Evolutionary conservation across 2,797 vertebrate species (phyloP).

Genomic region (Caiman crocodilus): DNA sequence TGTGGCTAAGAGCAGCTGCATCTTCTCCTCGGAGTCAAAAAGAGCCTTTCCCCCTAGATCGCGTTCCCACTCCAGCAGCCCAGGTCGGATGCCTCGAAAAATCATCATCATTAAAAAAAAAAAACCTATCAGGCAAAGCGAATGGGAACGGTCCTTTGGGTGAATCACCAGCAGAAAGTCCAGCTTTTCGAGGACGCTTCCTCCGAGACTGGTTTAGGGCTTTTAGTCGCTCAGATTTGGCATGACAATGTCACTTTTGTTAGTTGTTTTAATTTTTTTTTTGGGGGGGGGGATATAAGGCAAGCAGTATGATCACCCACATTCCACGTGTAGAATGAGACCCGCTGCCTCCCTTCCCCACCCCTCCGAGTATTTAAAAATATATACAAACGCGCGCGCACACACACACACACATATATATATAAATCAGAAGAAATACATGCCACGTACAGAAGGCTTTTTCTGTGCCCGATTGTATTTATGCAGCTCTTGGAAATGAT

Average conservation of each 20-base stretch:
- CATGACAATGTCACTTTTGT: not conserved
- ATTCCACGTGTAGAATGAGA: not conserved
- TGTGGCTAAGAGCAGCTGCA: slow-evolving; percentile 81
- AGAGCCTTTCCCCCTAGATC: slow-evolving; percentile 87
- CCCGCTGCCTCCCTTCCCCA: no score
- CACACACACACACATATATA: not conserved
- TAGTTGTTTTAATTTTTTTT: no score
- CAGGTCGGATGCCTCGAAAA: no score
- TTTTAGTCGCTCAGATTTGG: not conserved
- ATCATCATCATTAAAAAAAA: slow-evolving; percentile 52
- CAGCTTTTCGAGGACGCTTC: not conserved
- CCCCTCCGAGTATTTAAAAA: no score
- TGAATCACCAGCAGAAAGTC: not conserved
- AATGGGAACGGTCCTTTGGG: slow-evolving; percentile 33
- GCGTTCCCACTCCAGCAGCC: slow-evolving; percentile 82
- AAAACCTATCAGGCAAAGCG: slow-evolving; percentile 30
- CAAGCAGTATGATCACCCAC: not conserved
- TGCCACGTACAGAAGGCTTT: not conserved
- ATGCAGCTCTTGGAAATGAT: not conserved
- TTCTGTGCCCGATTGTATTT: not conserved
- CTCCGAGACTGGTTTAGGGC: not conserved
- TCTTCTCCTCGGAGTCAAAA: slow-evolving; percentile 87
- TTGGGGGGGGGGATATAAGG: not conserved
- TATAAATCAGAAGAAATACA: not conserved
- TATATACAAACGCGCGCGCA: no score